Conservation (phyloP, 1,140 invertebrate species). For the Pollicipes pollicipes region DNA sequence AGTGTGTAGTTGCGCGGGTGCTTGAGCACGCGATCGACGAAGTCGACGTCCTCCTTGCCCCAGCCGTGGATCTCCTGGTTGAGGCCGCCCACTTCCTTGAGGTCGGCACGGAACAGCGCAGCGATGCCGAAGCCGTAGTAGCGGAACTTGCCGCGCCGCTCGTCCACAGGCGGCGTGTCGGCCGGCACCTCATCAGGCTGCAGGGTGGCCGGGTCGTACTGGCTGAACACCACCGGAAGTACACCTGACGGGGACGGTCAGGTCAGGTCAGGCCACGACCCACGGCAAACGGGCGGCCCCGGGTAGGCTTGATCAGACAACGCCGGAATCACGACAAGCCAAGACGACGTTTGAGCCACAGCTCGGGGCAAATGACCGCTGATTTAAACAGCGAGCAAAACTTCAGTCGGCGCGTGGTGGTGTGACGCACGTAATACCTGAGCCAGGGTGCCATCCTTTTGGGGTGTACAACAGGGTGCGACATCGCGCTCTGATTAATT, state of each 20-base stretch:
- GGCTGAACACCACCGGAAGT: constrained; percentile 94
- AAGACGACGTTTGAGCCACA: too few species aligned
- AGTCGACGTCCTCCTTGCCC: constrained; percentile 83
- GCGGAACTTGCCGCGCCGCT: constrained; percentile 70
- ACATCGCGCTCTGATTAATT: too few species aligned
- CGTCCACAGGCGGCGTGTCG: constrained; percentile 30
- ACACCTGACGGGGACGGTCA: constrained; percentile 27
- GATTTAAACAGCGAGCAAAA: too few species aligned
- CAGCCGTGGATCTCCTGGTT: constrained; percentile 82
- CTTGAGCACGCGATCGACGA: constrained; percentile 57
- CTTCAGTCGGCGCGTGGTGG: too few species aligned
- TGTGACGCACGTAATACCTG: too few species aligned
- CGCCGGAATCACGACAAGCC: too few species aligned
- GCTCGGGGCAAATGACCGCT: too few species aligned
- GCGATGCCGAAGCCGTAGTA: constrained; percentile 93
- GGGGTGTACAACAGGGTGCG: too few species aligned
- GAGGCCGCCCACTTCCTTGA: constrained; percentile 62
- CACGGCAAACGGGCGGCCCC: too few species aligned
- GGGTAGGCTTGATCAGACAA: too few species aligned
- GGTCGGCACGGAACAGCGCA: constrained; percentile 73
- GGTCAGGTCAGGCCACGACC: too few species aligned
- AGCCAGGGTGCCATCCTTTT: too few species aligned
- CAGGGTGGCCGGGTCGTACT: constrained; percentile 57
- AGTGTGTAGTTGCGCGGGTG: constrained; percentile 26
- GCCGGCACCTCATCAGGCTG: constrained; percentile 16